Base-by-base conservation (phyloP, 2,888 invertebrate species). In the Alsophila aescularia region DNA sequence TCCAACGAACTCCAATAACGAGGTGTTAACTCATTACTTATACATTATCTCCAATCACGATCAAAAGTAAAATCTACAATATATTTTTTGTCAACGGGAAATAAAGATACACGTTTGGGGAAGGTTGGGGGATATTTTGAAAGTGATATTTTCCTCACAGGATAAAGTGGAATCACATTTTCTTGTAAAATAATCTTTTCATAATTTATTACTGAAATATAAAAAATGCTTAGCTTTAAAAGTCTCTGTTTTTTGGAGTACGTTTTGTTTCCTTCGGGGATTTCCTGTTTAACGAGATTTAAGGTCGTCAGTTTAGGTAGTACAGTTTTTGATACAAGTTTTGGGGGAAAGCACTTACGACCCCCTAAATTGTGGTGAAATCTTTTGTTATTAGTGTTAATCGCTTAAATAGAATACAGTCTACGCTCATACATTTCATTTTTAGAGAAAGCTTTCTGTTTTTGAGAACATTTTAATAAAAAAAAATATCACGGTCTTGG, bases 1-100 rank as follows among this genome's bases (percentile, higher is more conserved):
- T n/a, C 27, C 47, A 44, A 45, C 18, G 31, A 53, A 50, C 42
- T 60, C 45, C 48, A 51, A 34, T 9, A 56, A 54, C 15, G 32
- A 39, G 12, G 10, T 45, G 27, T 13, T 41, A 35, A 42, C 36
- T 36, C 16, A 24, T 18, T 24, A 24, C 24, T 24, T 24, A 24
- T 24, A 24, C 24, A 24, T 24, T 24, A 5, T 29, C 29, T 29
- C n/a, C 29, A n/a, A n/a, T 29, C n/a, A 10, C 29, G 9, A 1
- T 10, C n/a, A 29, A 10, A 1, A 29, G 1, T n/a, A 5, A 10
- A n/a, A 0, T 10, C 3, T 29, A 16, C 8, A 40, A 37, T 36
- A 21, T 15, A 8, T 2, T 32, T 32, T 32, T 5, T 24, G 24
- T 1, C 8, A 7, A 24, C 5, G 24, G 8, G 1, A 24, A 24